A percentile compares a stretch with the other conserved stretches of the same genome.
These are phyloP conservation scores for Cephus spinipes DNA, from an alignment of 2,888 invertebrate genomes.

Conservation along the genomic window DNA sequence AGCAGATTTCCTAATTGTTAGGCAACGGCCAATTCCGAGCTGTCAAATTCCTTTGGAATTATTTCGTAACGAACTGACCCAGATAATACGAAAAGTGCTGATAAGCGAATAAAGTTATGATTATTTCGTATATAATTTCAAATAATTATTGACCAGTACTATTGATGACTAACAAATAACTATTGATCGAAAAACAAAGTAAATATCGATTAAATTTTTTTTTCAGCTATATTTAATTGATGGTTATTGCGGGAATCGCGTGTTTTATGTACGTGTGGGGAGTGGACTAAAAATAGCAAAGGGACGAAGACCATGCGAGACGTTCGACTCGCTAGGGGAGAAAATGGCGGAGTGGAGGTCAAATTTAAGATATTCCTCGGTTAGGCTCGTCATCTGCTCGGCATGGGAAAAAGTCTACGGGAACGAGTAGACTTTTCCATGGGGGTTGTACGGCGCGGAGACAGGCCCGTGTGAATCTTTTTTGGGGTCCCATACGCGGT, in stretches of 20 bases:
- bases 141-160: background rate
- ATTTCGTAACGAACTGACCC: background rate
- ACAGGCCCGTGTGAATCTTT: constrained; percentile 22
- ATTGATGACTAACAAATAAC: background rate
- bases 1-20: background rate
- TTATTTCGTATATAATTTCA: background rate
- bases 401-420: constrained; percentile 11
- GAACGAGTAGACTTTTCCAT: constrained; percentile 10
- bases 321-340: background rate
- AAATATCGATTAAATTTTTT: background rate
- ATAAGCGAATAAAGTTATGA: background rate
- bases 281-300: background rate
- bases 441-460: constrained; percentile 13
- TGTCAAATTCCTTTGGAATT: background rate
- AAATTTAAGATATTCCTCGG: constrained; percentile 21
- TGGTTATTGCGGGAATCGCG: background rate
- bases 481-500: constrained; percentile 20
- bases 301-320: background rate
- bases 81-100: background rate
- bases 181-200: background rate
- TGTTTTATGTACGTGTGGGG: background rate
- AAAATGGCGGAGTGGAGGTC: constrained; percentile 21
- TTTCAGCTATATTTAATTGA: background rate
- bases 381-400: constrained; percentile 20
- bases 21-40: background rate